Base-by-base conservation (phyloP, 2,113 vertebrate species). In the Carassius carassius region DNA sequence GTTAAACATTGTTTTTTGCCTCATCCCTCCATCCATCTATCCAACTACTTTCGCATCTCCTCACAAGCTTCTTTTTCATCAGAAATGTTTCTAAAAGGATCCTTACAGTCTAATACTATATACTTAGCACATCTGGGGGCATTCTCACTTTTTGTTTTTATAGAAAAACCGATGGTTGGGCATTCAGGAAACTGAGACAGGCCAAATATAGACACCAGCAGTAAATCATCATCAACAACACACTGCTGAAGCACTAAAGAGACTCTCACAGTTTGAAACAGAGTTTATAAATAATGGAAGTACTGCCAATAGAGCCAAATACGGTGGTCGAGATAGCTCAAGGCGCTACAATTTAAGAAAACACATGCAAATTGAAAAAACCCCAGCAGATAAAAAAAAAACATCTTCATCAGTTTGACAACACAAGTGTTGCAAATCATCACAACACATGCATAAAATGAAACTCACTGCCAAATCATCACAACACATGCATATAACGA, bases 91-190 rank as follows among this genome's bases (percentile, higher is more conserved):
- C 47, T 75, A 75, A 75, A 75, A 75, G 10, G 6, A 75, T 75
- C 47, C 37, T 54, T 51, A 75, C 23, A 54, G 41, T 47, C 41
- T 73, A 23, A 41, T 41, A 21, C 19, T 44, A 29, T 54, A 49
- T 58, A 3, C 56, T 58, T 58, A 51, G 41, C 25, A 82, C 5
- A 12, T 79, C 37, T 0, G 80, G 23, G 47, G 63, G 78, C n/a
- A 79, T 49, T 44, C 51, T 21, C 23, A 7, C 60, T 49, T 65
- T 67, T 80, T 82, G 16, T 81, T 56, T 82, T 35, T 72, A 21
- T 54, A 56, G 65, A 70, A 72, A 67, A 82, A 54, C 80, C 72
- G 80, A 82, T 82, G 65, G 80, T 82, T 54, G 49, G 41, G 49
- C 47, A 72, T 54, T 32, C 49, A 17, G 25, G 29, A 82, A 82